Conservation (phyloP, 1,140 invertebrate species). For the Goniozus legneri region DNA sequence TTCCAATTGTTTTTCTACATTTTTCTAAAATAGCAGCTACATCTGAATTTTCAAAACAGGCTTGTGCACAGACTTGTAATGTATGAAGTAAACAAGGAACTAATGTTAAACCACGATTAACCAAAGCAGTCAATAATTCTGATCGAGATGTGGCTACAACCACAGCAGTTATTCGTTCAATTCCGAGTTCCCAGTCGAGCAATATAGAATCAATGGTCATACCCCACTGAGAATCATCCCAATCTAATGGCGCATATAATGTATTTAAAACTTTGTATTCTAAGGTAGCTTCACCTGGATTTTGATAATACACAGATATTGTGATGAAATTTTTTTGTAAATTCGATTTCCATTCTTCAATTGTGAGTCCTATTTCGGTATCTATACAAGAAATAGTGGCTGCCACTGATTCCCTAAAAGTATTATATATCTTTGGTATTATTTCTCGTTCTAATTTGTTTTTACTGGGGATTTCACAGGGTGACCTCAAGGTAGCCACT, state of each 20-base stretch:
- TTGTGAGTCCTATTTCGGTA: constrained; percentile 46
- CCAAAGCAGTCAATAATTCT: constrained; percentile 43
- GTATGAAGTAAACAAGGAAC: constrained; percentile 54
- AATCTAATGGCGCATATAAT: constrained; percentile 39
- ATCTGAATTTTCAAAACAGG: constrained; percentile 49
- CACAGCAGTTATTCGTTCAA: constrained; percentile 50
- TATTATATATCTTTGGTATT: constrained; percentile 54
- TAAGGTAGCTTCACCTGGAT: constrained; percentile 34
- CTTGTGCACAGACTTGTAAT: constrained; percentile 51
- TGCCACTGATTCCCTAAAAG: constrained; percentile 43
- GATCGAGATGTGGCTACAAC: constrained; percentile 44
- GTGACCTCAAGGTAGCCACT: constrained; percentile 52
- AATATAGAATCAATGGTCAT: constrained; percentile 44
- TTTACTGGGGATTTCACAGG: constrained; percentile 57
- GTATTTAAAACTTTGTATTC: constrained; percentile 47
- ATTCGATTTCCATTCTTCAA: constrained; percentile 56
- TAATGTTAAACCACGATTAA: constrained; percentile 38
- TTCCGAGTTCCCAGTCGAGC: constrained; percentile 49
- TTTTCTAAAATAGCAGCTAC: constrained; percentile 46
- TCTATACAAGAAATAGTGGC: constrained; percentile 34
- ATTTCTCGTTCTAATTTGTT: constrained; percentile 54
- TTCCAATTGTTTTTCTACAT: constrained; percentile 49
- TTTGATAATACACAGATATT: constrained; percentile 53
- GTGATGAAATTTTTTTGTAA: constrained; percentile 50
- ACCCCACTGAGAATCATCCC: constrained; percentile 47